These are phyloP conservation scores for Peromyscus californicus DNA, from an alignment of 2,113 vertebrate genomes.

Conservation along the genomic window DNA sequence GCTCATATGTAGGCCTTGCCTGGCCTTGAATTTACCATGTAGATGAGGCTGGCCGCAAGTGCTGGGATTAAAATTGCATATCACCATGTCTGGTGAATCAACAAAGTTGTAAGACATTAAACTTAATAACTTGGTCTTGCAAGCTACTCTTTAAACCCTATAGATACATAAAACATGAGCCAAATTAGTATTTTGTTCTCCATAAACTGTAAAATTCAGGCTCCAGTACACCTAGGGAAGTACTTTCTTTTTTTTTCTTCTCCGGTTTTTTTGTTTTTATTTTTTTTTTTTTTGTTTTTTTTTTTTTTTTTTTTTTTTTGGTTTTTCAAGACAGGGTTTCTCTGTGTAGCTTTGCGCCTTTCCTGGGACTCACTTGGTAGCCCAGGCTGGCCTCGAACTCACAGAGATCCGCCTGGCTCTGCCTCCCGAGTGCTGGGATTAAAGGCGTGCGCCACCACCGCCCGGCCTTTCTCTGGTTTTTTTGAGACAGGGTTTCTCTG, in stretches of 20 bases:
- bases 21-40: not conserved
- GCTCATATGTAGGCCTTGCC: not conserved
- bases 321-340: too few relatives aligned
- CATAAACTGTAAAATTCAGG: not conserved
- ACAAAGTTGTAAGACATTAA: not conserved
- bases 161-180: slow-evolving; percentile 27
- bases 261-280: too few relatives aligned
- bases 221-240: not conserved
- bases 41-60: not conserved
- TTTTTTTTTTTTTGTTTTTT: too few relatives aligned
- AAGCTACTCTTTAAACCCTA: not conserved
- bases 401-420: too few relatives aligned
- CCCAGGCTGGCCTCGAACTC: too few relatives aligned
- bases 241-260: not conserved
- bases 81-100: not conserved
- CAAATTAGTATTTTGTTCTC: not conserved
- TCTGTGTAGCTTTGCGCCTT: too few relatives aligned
- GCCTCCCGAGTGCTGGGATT: too few relatives aligned
- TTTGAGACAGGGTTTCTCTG: not conserved
- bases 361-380: too few relatives aligned
- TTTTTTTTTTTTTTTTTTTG: too few relatives aligned
- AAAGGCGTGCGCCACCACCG: too few relatives aligned
- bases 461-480: too few relatives aligned
- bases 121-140: not conserved
- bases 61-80: not conserved